Conservation (phyloP, 1,140 invertebrate genomes). For the Drosophila leontia region DNA sequence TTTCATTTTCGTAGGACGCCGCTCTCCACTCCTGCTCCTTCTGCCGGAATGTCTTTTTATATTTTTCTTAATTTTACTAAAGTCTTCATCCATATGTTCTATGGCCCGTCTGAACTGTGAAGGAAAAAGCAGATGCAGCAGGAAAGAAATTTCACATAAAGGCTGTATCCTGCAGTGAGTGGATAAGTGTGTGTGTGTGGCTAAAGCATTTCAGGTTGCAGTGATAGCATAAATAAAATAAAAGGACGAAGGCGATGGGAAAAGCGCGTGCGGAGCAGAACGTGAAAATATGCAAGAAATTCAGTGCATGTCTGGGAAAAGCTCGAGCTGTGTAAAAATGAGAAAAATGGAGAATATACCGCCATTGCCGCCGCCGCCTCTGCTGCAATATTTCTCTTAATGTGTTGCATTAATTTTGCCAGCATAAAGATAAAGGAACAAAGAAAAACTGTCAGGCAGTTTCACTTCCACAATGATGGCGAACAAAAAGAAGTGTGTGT, state of each 20-base stretch:
- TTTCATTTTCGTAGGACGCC: slow-evolving; percentile 64
- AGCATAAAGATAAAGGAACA: slow-evolving; percentile 73
- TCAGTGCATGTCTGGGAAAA: slow-evolving; percentile 37
- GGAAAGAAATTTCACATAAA: slow-evolving; percentile 50
- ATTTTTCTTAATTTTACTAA: slow-evolving; percentile 74
- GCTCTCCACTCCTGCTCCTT: slow-evolving; percentile 14
- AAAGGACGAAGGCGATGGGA: slow-evolving; percentile 32
- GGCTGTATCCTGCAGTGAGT: slow-evolving; percentile 30
- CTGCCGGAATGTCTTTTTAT: slow-evolving; percentile 48
- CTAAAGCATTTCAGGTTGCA: slow-evolving; percentile 69
- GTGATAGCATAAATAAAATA: slow-evolving; percentile 72
- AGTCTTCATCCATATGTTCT: slow-evolving; percentile 47
- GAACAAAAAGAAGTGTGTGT: slow-evolving; percentile 17
- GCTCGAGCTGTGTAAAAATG: slow-evolving; percentile 33
- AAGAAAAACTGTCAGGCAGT: slow-evolving; percentile 47
- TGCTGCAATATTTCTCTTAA: slow-evolving; percentile 74
- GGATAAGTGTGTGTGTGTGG: slow-evolving; percentile 20
- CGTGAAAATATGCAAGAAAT: slow-evolving; percentile 74
- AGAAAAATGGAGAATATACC: slow-evolving; percentile 41
- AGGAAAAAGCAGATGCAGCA: slow-evolving; percentile 61
- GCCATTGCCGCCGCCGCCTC: slow-evolving; percentile 5
- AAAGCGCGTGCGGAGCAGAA: slow-evolving; percentile 57
- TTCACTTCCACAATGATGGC: slow-evolving; percentile 12
- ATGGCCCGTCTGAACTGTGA: slow-evolving; percentile 3
- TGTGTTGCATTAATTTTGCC: slow-evolving; percentile 76